Evolutionary conservation across 2,888 invertebrate genomes (phyloP), one percentile per base, ranked within the genome.

Genomic region (Philaethria dido): DNA sequence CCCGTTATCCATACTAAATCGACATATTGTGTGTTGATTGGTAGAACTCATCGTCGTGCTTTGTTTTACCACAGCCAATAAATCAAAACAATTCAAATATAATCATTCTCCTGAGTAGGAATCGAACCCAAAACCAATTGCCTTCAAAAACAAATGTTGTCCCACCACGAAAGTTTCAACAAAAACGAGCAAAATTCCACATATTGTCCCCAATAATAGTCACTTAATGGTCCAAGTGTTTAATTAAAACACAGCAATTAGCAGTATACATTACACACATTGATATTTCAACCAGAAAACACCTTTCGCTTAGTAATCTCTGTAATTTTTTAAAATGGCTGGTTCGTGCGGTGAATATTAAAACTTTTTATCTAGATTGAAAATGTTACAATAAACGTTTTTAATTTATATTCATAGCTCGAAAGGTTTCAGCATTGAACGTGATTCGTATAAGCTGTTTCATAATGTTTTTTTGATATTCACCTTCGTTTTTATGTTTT

Each of bases 351-450:
- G 29, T 60, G 60, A 60, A 60, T 60, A 60, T 60, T 45, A 47
- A 60, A 60, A 33, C 18, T 60, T 60, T 60, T 60, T 60, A 60
- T 60, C 60, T 60, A 60, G 60, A 60, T 60, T 60, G 60, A 60
- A 60, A 60, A 47, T 29, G 18, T 60, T 60, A 60, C 60, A 60
- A 60, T 60, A 60, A 60, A 45, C 60, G 60, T 44, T 60, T 60
- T 60, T 47, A 60, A 60, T 60, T 60, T 60, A 60, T 47, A 60
- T 60, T 60, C 60, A 60, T 47, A 60, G 45, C 60, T 60, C 33
- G 60, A 45, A 60, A 60, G 60, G 60, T 60, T 60, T 60, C 60
- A 47, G 33, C 13, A 33, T 14, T n/a, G 45, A 33, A 60, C 45
- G 60, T 60, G 60, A 33, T 45, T 60, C 18, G 60, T 60, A 47